Evolutionary conservation across 2,797 vertebrate species (phyloP).

Genomic region (Hydrophis major): DNA sequence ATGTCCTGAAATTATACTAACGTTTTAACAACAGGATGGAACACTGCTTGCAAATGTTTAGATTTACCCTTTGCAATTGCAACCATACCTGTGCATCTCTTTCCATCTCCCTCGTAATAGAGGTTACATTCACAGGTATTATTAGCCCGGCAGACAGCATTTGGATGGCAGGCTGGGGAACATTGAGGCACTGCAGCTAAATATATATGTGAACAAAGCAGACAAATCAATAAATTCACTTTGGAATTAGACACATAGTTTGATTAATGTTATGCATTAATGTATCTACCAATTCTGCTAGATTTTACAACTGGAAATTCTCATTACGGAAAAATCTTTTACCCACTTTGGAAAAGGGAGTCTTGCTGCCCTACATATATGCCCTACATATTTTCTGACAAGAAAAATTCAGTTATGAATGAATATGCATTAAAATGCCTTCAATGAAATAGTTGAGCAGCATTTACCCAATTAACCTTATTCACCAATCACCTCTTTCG

Average conservation of each 20-base stretch:
- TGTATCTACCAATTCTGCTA: too few relatives aligned
- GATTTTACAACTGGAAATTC: not conserved
- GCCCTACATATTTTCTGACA: not conserved
- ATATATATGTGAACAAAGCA: slow-evolving; percentile 20
- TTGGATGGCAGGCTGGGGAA: slow-evolving; percentile 77
- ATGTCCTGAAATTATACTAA: not conserved
- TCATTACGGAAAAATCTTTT: not conserved
- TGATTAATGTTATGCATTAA: not conserved
- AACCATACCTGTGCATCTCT: slow-evolving; percentile 78
- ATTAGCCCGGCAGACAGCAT: slow-evolving; percentile 76
- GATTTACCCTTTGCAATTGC: not conserved
- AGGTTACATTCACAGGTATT: slow-evolving; percentile 82
- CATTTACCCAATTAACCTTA: not conserved
- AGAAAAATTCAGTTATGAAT: not conserved
- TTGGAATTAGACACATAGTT: not conserved
- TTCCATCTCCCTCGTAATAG: slow-evolving; percentile 86
- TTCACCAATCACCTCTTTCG: not conserved
- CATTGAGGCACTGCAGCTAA: slow-evolving; percentile 76
- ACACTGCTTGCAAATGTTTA: not conserved
- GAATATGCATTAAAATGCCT: not conserved
- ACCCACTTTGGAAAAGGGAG: not conserved
- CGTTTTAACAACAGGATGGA: not conserved
- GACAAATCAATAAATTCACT: not conserved
- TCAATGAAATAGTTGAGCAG: not conserved
- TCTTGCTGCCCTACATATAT: not conserved